Evolutionary conservation across 2,113 vertebrate genomes (phyloP).

Genomic region (Lichenostomus cassidix): DNA sequence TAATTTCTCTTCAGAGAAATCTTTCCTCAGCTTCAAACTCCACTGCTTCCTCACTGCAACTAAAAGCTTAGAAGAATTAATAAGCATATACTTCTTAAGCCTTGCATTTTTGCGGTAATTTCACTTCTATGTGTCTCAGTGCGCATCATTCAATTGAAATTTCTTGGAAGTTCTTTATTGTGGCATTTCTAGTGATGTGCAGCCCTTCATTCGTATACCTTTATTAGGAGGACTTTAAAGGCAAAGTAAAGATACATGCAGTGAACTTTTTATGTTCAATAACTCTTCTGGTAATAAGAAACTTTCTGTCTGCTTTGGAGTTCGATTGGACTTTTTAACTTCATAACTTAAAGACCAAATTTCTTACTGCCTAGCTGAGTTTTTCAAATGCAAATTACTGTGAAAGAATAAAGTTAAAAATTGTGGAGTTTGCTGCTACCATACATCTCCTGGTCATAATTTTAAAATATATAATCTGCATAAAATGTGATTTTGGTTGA

Average conservation of each 20-base stretch:
- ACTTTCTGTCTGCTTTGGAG: neutral
- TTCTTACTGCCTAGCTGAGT: neutral
- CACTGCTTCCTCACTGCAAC: neutral
- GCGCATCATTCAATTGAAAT: neutral
- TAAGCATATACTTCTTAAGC: neutral
- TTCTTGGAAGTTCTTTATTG: accelerated
- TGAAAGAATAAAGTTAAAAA: conserved; percentile 13
- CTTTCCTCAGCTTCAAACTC: neutral
- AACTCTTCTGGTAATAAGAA: neutral
- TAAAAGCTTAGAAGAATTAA: neutral
- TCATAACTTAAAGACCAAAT: neutral
- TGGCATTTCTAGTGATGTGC: neutral
- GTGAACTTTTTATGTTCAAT: neutral
- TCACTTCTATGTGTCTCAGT: neutral
- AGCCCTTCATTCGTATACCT: neutral
- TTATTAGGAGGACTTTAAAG: neutral
- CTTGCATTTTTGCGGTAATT: neutral
- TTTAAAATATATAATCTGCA: conserved; percentile 1
- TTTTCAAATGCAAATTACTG: conserved; percentile 26
- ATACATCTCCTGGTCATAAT: conserved; percentile 20
- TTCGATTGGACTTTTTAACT: neutral
- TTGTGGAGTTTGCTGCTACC: neutral
- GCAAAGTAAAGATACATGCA: neutral
- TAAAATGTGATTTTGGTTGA: conserved; percentile 22
- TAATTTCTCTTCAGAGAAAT: neutral